A percentile compares a stretch with the other conserved stretches of the same genome.
Evolutionary conservation across 2,797 vertebrate species (phyloP).

Genomic region (Podarcis lilfordi): DNA sequence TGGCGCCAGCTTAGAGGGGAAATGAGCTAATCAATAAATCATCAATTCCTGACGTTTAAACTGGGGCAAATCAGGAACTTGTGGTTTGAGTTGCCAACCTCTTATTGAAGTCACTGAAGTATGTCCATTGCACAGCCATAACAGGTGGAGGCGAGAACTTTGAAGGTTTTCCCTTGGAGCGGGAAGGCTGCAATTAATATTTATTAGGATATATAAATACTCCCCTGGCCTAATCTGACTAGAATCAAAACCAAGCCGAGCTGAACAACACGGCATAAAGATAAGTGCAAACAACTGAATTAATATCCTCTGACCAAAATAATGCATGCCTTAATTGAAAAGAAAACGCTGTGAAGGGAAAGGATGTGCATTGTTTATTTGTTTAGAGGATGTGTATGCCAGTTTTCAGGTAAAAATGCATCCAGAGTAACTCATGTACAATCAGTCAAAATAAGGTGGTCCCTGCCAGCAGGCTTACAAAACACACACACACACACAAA

Average conservation of each 20-base stretch:
- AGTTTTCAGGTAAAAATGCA: too few species aligned
- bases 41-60: background rate
- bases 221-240: constrained; percentile 24
- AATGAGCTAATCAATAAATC: background rate
- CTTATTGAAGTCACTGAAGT: background rate
- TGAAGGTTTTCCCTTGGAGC: background rate
- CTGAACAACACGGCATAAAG: constrained; percentile 18
- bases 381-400: too few species aligned
- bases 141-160: background rate
- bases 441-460: too few species aligned
- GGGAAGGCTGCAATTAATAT: background rate
- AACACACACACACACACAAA: too few species aligned
- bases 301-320: constrained; percentile 31
- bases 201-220: constrained; percentile 2
- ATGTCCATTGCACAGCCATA: background rate
- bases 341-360: background rate
- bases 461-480: too few species aligned
- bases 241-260: background rate
- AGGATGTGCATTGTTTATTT: background rate
- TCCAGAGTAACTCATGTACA: too few species aligned
- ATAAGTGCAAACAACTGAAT: constrained; percentile 38
- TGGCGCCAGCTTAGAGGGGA: background rate
- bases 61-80: background rate
- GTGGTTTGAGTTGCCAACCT: background rate
- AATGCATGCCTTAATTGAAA: background rate